Base-by-base conservation (phyloP, 1,140 invertebrate species). In the Sinella curviseta region DNA sequence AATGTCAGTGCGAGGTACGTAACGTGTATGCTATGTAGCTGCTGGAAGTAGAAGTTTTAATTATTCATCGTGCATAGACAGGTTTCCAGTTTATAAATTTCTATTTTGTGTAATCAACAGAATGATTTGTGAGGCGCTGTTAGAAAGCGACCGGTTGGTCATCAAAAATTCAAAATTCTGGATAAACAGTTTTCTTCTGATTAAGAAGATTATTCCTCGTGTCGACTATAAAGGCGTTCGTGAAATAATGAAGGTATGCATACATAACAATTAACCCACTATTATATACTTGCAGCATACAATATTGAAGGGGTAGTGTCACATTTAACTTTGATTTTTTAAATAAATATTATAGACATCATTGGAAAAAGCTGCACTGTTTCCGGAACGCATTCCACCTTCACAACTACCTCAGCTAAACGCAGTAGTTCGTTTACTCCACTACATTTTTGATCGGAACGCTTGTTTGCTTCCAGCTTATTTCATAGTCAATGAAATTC, bases 201-300 rank as follows among this genome's bases (percentile, higher is more conserved):
- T 98, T 57, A 90, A 92, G 83, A 92, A 91, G 85, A 93, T 97
- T 78, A 94, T 98, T 85, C 91, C 92, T 48, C 92, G 93, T 78
- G 96, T 98, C 16, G 95, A 97, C 86, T 99, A 99, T 86, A 99
- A 98, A 89, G 96, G 94, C 67, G 94, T 96, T 0, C 87, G 95
- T 83, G 94, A 95, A 89, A 94, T 96, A 54, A 94, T 96, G 93
- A 96, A 95, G 89, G 93, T 93, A 89, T 84, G 81, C 16, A n/a
- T n/a, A n/a, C n/a, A n/a, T n/a, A n/a, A n/a, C n/a, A n/a, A n/a
- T 74, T 35, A 1, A 17, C 0, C n/a, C 30, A 17, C 8, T 65
- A 35, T 35, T 35, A 33, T 12, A 14, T 31, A 33, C 20, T 12
- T 74, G 3, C 31, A 74, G 31, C 31, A 12, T 8, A 30, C 4